Evolutionary conservation across 2,113 vertebrate genomes (phyloP), one percentile per base, ranked within the genome.

Genomic region (Accipiter virgatus): DNA sequence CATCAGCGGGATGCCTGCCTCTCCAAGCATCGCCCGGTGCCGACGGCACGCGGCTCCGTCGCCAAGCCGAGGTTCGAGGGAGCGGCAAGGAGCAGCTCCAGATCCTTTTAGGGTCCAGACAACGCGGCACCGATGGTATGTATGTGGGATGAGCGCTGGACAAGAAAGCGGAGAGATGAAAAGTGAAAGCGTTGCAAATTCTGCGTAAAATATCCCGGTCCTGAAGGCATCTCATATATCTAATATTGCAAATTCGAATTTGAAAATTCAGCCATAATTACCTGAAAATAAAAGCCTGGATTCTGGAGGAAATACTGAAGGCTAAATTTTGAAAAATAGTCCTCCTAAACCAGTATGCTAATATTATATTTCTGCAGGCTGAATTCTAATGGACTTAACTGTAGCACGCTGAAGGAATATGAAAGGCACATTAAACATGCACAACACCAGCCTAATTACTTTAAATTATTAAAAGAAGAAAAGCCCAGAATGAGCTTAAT

Each of bases 401-500:
- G 78, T 7, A 78, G 50, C 47, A 31, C 1, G 1, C 56, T 55
- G 55, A 32, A 62, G 68, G 50, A 82, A 55, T 19, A 36, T 1
- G 45, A 59, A 65, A 42, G 65, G 47, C 66, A 47, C 25, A 26
- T 56, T 13, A 75, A 94, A 67, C 62, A 31, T 31, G 45, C 68
- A 83, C 62, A 36, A 15, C 68, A 43, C 48, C 47, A 61, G 53
- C 74, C 53, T 82, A 68, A 40, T 82, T 65, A 77, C 31, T 52
- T 47, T 31, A 8, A 72, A 27, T 45, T 20, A 92, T 56, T 84
- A 86, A 88, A 86, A 68, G 59, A 58, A 72, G 58, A 81, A 86
- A 71, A 90, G 16, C 53, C 70, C 61, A 82, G 53, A 83, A 88
- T 92, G n/a, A 87, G 53, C 53, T 85, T 61, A 42, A 78, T 67